A percentile compares a stretch with the other conserved stretches of the same genome.
phyloP scores from a whole-genome alignment of 2,113 vertebrate species.

The Microcebus jonahi region DNA sequence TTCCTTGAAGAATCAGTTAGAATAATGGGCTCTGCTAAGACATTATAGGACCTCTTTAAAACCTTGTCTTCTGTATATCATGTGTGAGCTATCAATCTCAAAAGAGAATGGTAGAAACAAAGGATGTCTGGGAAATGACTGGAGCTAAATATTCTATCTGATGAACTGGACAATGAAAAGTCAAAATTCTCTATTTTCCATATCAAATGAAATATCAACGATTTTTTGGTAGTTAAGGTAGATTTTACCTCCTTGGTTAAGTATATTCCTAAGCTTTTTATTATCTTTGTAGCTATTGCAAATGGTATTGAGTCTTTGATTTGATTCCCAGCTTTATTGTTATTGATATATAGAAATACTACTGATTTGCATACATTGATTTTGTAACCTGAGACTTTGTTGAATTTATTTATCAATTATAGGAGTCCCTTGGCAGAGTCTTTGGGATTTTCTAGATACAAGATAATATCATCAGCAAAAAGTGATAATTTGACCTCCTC shows the following conservation, averaged over 20 bases:
- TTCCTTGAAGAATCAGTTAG: neutral
- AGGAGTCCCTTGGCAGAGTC: too few species aligned
- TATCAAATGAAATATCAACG: neutral
- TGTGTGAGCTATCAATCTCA: neutral
- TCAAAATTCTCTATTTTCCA: neutral
- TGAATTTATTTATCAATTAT: too few species aligned
- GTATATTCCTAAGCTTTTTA: too few species aligned
- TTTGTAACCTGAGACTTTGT: too few species aligned
- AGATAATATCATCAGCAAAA: too few species aligned
- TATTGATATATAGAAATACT: too few species aligned
- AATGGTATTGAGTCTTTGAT: too few species aligned
- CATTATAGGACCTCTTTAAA: neutral
- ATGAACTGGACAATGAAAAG: neutral
- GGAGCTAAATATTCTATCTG: neutral
- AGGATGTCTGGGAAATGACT: neutral
- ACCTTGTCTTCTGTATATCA: neutral
- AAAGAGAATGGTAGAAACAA: slow-evolving; percentile 18
- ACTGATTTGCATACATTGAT: too few species aligned
- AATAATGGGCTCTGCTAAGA: neutral
- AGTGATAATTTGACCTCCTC: too few species aligned
- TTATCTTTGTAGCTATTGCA: too few species aligned
- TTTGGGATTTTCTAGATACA: too few species aligned
- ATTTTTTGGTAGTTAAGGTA: neutral
- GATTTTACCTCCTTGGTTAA: neutral
- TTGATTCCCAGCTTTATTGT: too few species aligned